phyloP scores from a whole-genome alignment of 2,888 invertebrate species.

The Plagodis dolabraria region DNA sequence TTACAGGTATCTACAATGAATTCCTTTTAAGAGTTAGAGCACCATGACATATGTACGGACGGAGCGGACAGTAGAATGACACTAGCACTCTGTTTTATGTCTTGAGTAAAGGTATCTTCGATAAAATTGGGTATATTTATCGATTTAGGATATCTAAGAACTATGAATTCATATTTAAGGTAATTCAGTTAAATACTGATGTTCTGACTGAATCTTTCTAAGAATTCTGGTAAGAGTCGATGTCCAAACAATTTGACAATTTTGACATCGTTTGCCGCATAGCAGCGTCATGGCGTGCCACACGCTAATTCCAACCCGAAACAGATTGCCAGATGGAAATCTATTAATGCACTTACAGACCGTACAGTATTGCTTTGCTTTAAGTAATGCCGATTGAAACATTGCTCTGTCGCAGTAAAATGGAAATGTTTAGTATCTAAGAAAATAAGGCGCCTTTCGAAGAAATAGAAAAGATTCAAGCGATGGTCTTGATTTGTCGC shows the following conservation, averaged over 20 bases:
- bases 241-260: constrained; percentile 39
- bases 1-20: too few relatives aligned
- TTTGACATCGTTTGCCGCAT: constrained; percentile 58
- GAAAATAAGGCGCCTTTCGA: constrained; percentile 1
- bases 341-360: constrained; percentile 26
- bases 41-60: too few relatives aligned
- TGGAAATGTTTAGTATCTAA: constrained; percentile 8
- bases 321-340: constrained; percentile 37
- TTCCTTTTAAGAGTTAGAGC: too few relatives aligned
- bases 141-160: too few relatives aligned
- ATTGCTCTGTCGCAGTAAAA: constrained; percentile 15
- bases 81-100: too few relatives aligned
- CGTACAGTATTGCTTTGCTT: constrained; percentile 30
- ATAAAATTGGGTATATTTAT: too few relatives aligned
- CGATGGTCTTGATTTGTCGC: too few relatives aligned
- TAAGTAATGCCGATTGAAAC: constrained; percentile 24
- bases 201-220: background rate
- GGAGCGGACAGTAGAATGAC: too few relatives aligned
- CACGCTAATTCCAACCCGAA: constrained; percentile 51
- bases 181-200: background rate
- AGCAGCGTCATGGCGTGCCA: constrained; percentile 64
- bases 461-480: background rate
- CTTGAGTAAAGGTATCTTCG: too few relatives aligned
- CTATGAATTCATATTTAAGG: too few relatives aligned
- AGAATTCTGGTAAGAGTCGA: constrained; percentile 37